These are phyloP conservation scores for Panthera tigris DNA, from an alignment of 2,113 vertebrate genomes.

Conservation along the genomic window DNA sequence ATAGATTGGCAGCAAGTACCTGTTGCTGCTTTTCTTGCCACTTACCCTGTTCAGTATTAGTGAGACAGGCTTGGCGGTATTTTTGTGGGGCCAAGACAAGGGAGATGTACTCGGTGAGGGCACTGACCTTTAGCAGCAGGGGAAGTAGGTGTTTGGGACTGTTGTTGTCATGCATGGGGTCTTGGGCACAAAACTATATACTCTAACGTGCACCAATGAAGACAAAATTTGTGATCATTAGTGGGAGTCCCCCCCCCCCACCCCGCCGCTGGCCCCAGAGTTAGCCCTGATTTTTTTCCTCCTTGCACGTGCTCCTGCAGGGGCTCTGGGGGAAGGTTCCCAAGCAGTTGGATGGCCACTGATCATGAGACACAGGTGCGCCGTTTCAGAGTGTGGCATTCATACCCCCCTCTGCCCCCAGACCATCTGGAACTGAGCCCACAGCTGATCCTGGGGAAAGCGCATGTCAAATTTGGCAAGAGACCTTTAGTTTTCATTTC, in stretches of 20 bases:
- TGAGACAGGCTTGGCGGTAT: not conserved
- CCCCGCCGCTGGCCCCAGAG: not conserved
- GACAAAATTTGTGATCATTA: not conserved
- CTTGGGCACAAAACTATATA: not conserved
- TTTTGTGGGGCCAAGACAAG: not conserved
- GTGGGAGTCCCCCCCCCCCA: fast-evolving
- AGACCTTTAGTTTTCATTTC: not conserved
- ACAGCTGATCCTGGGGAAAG: not conserved
- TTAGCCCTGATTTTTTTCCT: not conserved
- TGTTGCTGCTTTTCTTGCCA: conserved; percentile 52
- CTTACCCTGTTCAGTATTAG: not conserved
- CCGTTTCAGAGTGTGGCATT: not conserved
- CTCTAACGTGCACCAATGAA: not conserved
- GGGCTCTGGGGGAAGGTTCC: fast-evolving
- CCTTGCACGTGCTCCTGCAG: fast-evolving
- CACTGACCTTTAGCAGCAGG: not conserved
- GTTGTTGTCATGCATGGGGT: not conserved
- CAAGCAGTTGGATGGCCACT: not conserved
- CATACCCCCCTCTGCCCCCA: not conserved
- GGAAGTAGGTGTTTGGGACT: not conserved
- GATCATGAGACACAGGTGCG: not conserved
- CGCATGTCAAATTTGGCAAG: not conserved
- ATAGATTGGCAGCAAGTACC: conserved; percentile 10
- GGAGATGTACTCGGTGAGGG: not conserved
- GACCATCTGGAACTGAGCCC: not conserved